Evolutionary conservation across 2,888 invertebrate species (phyloP).

Genomic region (Nezara viridula): DNA sequence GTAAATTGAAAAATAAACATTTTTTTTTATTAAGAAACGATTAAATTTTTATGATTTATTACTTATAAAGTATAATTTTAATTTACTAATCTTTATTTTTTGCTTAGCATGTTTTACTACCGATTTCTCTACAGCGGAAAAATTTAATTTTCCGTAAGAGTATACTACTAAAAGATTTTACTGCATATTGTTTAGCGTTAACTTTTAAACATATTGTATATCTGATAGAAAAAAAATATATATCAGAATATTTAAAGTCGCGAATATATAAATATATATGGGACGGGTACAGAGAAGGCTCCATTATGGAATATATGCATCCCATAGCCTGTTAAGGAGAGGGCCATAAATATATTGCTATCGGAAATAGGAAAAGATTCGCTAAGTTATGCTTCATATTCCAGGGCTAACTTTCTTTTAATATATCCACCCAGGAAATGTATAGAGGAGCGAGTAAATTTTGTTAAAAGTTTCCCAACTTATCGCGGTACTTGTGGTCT

Average conservation of each 20-base stretch:
- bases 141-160: no score
- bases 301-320: constrained; percentile 21
- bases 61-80: no score
- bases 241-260: neutral
- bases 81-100: no score
- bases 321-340: neutral
- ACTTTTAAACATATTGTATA: neutral
- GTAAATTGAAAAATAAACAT: no score
- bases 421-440: neutral
- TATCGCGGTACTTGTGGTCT: neutral
- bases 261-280: constrained; percentile 16
- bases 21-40: no score
- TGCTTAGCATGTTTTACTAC: no score
- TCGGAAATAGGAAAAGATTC: constrained; percentile 19
- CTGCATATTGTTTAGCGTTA: no score
- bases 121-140: no score
- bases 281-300: neutral
- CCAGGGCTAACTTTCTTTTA: neutral
- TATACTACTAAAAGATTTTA: no score
- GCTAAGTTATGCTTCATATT: neutral
- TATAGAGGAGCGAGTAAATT: neutral
- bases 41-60: no score
- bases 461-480: neutral
- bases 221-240: neutral
- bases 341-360: neutral